Conservation (phyloP, 2,888 invertebrate species). For the Scaeva pyrastri region DNA sequence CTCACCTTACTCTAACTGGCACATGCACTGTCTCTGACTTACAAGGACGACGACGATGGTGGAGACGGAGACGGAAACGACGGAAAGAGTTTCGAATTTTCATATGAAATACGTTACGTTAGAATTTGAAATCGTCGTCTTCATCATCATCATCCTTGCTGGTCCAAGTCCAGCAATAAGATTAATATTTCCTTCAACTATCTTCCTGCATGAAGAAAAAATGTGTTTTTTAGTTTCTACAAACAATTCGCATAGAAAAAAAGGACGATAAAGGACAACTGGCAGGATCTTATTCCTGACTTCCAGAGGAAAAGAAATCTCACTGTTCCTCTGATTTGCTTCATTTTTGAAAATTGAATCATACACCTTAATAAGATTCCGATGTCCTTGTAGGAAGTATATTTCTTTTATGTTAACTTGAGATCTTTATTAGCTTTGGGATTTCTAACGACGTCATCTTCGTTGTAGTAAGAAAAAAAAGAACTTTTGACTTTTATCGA, state of each 20-base stretch:
- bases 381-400: constrained; percentile 65
- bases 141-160: neutral
- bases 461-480: neutral
- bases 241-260: constrained; percentile 15
- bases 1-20: neutral
- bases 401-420: constrained; percentile 41
- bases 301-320: neutral
- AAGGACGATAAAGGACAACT: constrained; percentile 14
- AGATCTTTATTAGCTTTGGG: constrained; percentile 61
- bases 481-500: neutral
- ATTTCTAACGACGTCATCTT: too few relatives aligned
- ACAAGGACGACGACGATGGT: neutral
- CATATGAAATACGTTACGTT: constrained; percentile 25
- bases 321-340: constrained; percentile 30
- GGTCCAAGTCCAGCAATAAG: constrained; percentile 48
- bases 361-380: constrained; percentile 68
- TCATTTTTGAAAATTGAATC: constrained; percentile 59
- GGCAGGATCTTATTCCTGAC: neutral
- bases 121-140: neutral
- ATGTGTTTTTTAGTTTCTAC: too few relatives aligned
- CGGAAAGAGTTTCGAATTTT: constrained; percentile 42
- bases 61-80: neutral
- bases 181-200: constrained; percentile 33
- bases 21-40: neutral
- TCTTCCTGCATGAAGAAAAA: constrained; percentile 1